Percentiles rank a stretch among this genome's conserved stretches.
These are phyloP conservation scores for Macropodus opercularis DNA, from an alignment of 2,797 vertebrate species.

Conservation along the genomic window DNA sequence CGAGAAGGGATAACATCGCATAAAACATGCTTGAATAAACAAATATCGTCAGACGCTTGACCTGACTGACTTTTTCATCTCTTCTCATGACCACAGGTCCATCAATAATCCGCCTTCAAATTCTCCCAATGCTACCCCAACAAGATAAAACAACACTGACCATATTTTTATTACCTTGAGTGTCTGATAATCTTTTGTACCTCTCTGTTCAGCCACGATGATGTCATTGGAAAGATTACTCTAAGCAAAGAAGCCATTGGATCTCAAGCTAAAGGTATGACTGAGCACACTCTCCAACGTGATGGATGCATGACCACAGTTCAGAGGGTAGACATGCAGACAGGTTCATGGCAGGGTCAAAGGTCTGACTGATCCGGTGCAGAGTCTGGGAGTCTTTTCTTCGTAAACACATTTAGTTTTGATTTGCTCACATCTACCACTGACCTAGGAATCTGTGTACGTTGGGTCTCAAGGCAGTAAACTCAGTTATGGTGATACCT, in stretches of 20 bases:
- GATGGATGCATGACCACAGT: slow-evolving; percentile 21
- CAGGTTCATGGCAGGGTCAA: slow-evolving; percentile 38
- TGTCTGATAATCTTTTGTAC: slow-evolving; percentile 13
- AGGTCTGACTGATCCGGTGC: slow-evolving; percentile 37
- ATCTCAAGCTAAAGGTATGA: slow-evolving; percentile 85
- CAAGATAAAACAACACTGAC: slow-evolving; percentile 18
- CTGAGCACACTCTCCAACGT: slow-evolving; percentile 8
- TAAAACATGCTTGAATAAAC: slow-evolving; percentile 59
- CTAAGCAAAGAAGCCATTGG: slow-evolving; percentile 87
- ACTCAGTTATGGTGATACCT: background rate
- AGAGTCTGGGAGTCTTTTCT: slow-evolving; percentile 62
- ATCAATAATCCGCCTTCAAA: background rate
- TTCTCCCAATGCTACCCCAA: slow-evolving; percentile 4
- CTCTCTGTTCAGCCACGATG: slow-evolving; percentile 84
- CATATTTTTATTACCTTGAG: background rate
- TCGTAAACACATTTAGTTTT: slow-evolving; percentile 34
- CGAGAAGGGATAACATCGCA: slow-evolving; percentile 34
- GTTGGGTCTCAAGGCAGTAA: background rate
- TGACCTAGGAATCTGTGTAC: background rate
- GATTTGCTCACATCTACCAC: slow-evolving; percentile 12
- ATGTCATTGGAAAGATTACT: slow-evolving; percentile 91
- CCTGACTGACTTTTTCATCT: slow-evolving; percentile 9
- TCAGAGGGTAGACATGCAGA: slow-evolving; percentile 64
- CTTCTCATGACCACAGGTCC: slow-evolving; percentile 15
- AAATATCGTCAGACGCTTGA: slow-evolving; percentile 45